Conservation (phyloP, 2,113 vertebrate genomes). For the Rissa tridactyla region DNA sequence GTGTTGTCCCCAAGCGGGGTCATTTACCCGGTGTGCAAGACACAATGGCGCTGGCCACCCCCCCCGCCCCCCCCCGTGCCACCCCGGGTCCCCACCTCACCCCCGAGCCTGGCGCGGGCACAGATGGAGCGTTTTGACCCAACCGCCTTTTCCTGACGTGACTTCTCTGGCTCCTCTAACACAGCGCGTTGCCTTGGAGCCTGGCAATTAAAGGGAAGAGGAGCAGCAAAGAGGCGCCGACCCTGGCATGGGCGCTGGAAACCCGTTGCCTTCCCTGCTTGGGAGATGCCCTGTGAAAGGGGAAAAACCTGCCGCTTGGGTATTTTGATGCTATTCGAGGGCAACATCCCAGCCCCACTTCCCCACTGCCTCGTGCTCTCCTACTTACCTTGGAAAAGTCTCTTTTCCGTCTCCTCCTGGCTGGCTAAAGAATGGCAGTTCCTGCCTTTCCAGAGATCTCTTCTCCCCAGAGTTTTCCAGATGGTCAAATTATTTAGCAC, state of each 20-base stretch:
- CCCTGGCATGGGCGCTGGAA: background rate
- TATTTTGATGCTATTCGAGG: background rate
- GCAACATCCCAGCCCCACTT: background rate
- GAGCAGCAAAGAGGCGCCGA: background rate
- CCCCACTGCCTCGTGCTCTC: background rate
- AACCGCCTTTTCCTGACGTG: background rate
- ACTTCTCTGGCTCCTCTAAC: background rate
- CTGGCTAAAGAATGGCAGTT: background rate
- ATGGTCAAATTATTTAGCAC: background rate
- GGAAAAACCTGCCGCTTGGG: background rate
- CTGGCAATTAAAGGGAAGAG: background rate
- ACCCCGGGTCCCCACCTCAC: background rate
- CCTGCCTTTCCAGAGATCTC: background rate
- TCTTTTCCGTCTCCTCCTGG: background rate
- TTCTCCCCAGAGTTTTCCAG: background rate
- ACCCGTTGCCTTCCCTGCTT: background rate
- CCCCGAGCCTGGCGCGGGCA: background rate
- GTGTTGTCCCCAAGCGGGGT: background rate
- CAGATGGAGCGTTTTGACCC: background rate
- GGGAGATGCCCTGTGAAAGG: background rate
- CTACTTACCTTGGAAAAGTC: background rate
- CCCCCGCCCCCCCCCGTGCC: background rate
- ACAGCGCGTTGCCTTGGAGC: fast-evolving
- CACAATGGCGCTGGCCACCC: too few relatives aligned
- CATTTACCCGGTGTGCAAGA: too few relatives aligned